Evolutionary conservation across 2,113 vertebrate genomes (phyloP).

Genomic region (Trichechus manatus): DNA sequence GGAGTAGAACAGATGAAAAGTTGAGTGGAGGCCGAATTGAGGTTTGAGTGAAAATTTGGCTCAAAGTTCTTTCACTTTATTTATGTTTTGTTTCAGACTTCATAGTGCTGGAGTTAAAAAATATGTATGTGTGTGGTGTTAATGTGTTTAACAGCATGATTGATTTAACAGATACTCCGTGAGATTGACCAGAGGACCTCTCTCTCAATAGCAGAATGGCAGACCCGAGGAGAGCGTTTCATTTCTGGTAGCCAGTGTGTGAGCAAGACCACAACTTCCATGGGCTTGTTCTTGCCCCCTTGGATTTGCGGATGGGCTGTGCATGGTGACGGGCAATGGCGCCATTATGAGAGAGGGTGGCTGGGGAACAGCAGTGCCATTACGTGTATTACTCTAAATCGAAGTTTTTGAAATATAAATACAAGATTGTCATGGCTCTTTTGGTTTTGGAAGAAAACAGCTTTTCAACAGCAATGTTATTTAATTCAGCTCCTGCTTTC

Average conservation of each 20-base stretch:
- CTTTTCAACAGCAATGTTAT: slow-evolving; percentile 66
- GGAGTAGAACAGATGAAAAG: slow-evolving; percentile 14
- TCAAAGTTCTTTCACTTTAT: slow-evolving; percentile 67
- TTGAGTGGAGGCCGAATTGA: slow-evolving; percentile 61
- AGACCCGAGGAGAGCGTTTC: slow-evolving; percentile 74
- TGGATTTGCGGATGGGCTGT: slow-evolving; percentile 69
- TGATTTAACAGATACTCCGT: slow-evolving; percentile 83
- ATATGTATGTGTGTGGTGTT: slow-evolving; percentile 73
- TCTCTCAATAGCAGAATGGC: slow-evolving; percentile 60
- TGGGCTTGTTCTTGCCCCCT: slow-evolving; percentile 57
- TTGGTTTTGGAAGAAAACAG: slow-evolving; percentile 66
- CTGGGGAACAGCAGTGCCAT: slow-evolving; percentile 60
- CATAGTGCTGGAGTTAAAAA: slow-evolving; percentile 23
- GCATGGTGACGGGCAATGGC: slow-evolving; percentile 69
- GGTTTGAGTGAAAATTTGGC: slow-evolving; percentile 76
- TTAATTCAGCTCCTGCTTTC: background rate
- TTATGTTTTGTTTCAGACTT: slow-evolving; percentile 80
- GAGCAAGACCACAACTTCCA: slow-evolving; percentile 65
- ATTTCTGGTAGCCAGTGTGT: slow-evolving; percentile 62
- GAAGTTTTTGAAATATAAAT: slow-evolving; percentile 72
- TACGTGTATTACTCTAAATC: background rate
- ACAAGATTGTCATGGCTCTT: slow-evolving; percentile 67
- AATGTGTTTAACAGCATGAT: slow-evolving; percentile 87
- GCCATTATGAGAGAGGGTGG: background rate
- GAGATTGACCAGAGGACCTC: slow-evolving; percentile 6